Evolutionary conservation across 2,113 vertebrate genomes (phyloP).

Genomic region (Callipepla squamata): DNA sequence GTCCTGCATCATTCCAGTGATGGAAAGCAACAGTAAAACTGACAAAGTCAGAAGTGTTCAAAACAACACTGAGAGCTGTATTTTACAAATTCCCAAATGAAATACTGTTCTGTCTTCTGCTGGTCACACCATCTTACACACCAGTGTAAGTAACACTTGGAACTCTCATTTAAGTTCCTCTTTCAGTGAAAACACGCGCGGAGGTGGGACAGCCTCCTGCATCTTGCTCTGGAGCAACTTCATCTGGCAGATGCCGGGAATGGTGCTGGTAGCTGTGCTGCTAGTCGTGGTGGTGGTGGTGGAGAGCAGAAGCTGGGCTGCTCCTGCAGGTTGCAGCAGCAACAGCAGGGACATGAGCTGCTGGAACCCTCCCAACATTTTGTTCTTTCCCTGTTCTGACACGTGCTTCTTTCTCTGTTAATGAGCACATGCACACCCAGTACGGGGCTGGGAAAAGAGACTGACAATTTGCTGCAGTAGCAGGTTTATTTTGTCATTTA

Average conservation of each 20-base stretch:
- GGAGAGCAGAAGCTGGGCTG: background rate
- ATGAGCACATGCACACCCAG: rapidly evolving
- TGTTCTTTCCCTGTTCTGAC: background rate
- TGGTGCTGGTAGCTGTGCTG: background rate
- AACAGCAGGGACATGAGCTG: background rate
- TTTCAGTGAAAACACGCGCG: background rate
- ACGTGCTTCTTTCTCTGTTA: rapidly evolving
- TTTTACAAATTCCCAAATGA: background rate
- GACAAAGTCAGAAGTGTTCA: background rate
- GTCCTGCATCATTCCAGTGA: background rate
- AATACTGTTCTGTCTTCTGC: rapidly evolving
- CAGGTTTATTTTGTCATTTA: background rate
- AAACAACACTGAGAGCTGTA: background rate
- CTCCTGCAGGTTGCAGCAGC: background rate
- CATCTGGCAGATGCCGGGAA: background rate
- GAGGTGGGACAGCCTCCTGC: background rate
- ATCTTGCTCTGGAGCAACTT: background rate
- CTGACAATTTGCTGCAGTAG: background rate
- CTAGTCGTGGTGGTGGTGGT: background rate
- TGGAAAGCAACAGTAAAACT: background rate
- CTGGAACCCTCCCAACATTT: background rate
- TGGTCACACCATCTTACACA: rapidly evolving
- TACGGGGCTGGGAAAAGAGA: background rate
- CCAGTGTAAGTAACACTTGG: too few relatives aligned
- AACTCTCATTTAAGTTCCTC: background rate